These are phyloP conservation scores for Arrhopalites spinosus DNA, from an alignment of 2,888 invertebrate genomes.

Conservation along the genomic window DNA sequence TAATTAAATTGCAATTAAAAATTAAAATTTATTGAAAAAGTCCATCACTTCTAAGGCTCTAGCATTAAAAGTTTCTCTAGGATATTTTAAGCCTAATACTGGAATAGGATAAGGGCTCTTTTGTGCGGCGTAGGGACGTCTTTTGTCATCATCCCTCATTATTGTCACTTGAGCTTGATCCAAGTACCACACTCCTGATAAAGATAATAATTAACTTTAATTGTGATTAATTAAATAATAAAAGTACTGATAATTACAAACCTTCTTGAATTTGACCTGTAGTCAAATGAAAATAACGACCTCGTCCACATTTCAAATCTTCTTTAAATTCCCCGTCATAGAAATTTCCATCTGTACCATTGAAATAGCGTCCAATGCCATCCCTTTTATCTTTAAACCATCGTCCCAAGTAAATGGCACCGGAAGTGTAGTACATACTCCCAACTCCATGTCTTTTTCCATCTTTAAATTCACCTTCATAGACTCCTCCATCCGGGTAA, in stretches of 20 bases:
- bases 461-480: constrained; percentile 68
- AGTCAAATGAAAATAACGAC: constrained; percentile 68
- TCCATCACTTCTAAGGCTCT: constrained; percentile 49
- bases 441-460: constrained; percentile 62
- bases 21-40: constrained; percentile 12
- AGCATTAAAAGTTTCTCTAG: constrained; percentile 42
- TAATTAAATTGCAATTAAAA: no score
- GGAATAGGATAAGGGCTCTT: constrained; percentile 48
- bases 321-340: constrained; percentile 53
- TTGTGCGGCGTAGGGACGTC: constrained; percentile 33
- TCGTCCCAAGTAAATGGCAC: constrained; percentile 47
- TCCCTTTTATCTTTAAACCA: constrained; percentile 40
- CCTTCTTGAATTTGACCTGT: constrained; percentile 70
- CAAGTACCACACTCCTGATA: constrained; percentile 65
- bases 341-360: constrained; percentile 42
- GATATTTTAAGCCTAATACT: constrained; percentile 41
- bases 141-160: constrained; percentile 45
- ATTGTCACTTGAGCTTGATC: constrained; percentile 57
- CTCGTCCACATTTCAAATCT: constrained; percentile 62
- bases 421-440: constrained; percentile 49
- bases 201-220: no score
- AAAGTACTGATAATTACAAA: background rate
- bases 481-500: constrained; percentile 65
- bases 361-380: constrained; percentile 49
- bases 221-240: no score